Evolutionary conservation across 2,797 vertebrate species (phyloP), one percentile per base, ranked within the genome.

Genomic region (Typhlichthys eigenmanni): DNA sequence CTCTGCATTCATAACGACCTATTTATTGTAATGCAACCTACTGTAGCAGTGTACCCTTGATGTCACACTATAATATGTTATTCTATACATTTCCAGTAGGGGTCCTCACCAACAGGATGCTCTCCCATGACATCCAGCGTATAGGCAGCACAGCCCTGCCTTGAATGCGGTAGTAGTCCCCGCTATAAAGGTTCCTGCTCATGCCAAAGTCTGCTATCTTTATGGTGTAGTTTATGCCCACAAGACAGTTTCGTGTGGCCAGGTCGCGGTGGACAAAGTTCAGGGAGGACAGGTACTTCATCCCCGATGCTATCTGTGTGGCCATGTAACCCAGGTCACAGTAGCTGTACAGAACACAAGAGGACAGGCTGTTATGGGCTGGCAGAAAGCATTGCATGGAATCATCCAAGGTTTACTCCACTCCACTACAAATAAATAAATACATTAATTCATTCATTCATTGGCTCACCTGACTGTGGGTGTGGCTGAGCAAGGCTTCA

Each of bases 51-150:
- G 34, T 38, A 38, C 6, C 34, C 34, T 38, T 38, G 7, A 38
- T 53, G 13, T 57, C n/a, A 17, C 19, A 12, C 19, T 53, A 16
- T 6, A 10, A 13, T 4, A 17, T 12, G 14, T 57, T 2, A 38
- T 59, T 47, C 19, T 24, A 32, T 13, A 14, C 11, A 2, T 60
- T 45, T 49, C 65, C 65, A 68, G 8, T 1, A 13, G 9, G 0
- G 3, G 5, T 64, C 0, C 86, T 78, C 69, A 98, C 97, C 94
- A 99, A 89, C 70, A 99, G 88, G 78, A 99, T 98, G 92, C 97
- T 99, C 82, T 99, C 97, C 97, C 97, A 99, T 13, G 97, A 99
- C 97, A 98, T 99, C 97, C 97, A 99, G 78, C 97, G 96, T 72
- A 99, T 99, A 0, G 97, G 97, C 46, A 98, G 94, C 32, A 99